These are phyloP conservation scores for Macropis europaea DNA, from an alignment of 2,888 invertebrate species.

Conservation along the genomic window DNA sequence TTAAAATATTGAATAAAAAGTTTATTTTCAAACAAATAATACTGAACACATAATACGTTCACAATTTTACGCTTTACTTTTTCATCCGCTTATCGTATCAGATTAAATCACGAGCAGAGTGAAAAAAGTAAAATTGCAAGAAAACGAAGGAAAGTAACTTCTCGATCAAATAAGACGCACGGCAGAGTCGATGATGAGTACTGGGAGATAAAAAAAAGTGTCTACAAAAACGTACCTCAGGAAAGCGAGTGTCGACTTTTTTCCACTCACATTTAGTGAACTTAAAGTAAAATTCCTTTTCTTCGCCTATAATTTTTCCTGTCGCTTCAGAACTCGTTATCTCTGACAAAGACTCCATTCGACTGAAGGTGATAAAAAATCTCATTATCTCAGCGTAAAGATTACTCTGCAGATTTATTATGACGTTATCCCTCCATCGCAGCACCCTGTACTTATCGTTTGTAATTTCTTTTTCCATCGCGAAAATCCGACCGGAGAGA, in stretches of 20 bases:
- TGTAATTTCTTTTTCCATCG: slow-evolving; percentile 16
- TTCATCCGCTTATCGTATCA: too few relatives aligned
- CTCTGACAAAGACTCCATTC: slow-evolving; percentile 49
- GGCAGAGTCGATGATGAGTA: slow-evolving; percentile 26
- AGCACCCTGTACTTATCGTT: slow-evolving; percentile 37
- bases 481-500: not conserved
- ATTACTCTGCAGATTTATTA: slow-evolving; percentile 54
- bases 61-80: too few relatives aligned
- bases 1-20: too few relatives aligned
- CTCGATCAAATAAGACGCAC: slow-evolving; percentile 28
- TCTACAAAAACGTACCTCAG: slow-evolving; percentile 28
- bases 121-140: not conserved
- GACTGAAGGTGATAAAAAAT: slow-evolving; percentile 53
- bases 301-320: slow-evolving; percentile 48
- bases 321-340: slow-evolving; percentile 49
- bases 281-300: slow-evolving; percentile 49
- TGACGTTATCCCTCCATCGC: slow-evolving; percentile 45
- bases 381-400: slow-evolving; percentile 51
- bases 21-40: too few relatives aligned
- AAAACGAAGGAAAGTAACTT: not conserved
- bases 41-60: too few relatives aligned
- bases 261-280: slow-evolving; percentile 43
- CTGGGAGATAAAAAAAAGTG: slow-evolving; percentile 42
- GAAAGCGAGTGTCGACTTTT: slow-evolving; percentile 6
- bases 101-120: too few relatives aligned